Base-by-base conservation (phyloP, 1,140 invertebrate genomes). In the Dendrolimus punctatus region DNA sequence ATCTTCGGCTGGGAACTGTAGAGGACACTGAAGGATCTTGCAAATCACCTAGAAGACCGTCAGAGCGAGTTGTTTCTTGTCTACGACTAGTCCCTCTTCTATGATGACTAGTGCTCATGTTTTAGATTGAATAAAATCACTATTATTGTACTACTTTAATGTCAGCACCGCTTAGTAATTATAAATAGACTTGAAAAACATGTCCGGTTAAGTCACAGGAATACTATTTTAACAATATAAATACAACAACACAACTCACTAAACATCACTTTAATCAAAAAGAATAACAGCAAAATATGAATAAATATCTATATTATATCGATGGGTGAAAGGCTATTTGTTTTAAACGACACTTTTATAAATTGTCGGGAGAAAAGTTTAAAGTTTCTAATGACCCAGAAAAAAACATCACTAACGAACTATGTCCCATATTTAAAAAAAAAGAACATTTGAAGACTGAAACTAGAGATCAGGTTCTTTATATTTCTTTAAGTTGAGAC, bases 21-120 rank as follows among this genome's bases (percentile, higher is more conserved):
- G 80, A 80, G 40, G 81, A 80, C 57, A 85, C 62, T 48, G 60
- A 62, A 39, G 75, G 73, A 59, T 81, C 80, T 80, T 85, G 76
- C 58, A 85, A 61, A 68, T 76, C 72, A 77, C 72, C 73, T 83
- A 68, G 66, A 58, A 51, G 52, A 39, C 37, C 42, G 8, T 8
- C 6, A 36, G n/a, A 9, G 8, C 38, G 40, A 37, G 41, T 6
- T 43, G 23, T 23, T 23, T 62, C 58, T 50, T 51, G 50, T n/a
- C 10, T 54, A 36, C 44, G 55, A 48, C 48, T 46, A 46, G 44
- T 59, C 45, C 57, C 46, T 62, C 49, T 49, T 57, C 63, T 66
- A 9, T 50, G 48, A 46, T 64, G 49, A 52, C 40, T 59, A 55
- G 64, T 60, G 57, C 44, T 65, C 69, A 67, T 69, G 41, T 53